Evolutionary conservation across 2,113 vertebrate species (phyloP).

Genomic region (Channa maculata): DNA sequence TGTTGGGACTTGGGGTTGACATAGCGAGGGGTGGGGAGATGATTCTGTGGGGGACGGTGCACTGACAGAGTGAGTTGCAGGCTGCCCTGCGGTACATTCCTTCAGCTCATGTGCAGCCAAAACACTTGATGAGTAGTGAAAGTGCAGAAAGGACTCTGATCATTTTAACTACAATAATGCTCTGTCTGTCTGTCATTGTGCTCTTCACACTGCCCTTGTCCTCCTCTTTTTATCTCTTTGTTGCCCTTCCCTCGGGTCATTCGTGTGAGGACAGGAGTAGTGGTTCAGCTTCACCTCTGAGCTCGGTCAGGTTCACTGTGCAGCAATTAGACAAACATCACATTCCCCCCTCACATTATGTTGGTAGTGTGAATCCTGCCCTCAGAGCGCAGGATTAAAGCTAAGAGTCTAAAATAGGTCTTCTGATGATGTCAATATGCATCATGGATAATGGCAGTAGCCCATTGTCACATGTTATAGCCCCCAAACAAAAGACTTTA

Average conservation of each 20-base stretch:
- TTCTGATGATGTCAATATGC: background rate
- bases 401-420: background rate
- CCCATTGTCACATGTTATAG: background rate
- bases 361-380: constrained; percentile 2
- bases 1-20: constrained; percentile 60
- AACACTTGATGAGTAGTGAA: constrained; percentile 73
- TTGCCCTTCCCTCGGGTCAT: constrained; percentile 56
- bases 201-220: constrained; percentile 22
- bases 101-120: constrained; percentile 67
- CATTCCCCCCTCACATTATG: constrained; percentile 1
- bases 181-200: constrained; percentile 38
- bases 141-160: constrained; percentile 56
- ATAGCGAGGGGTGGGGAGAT: constrained; percentile 20
- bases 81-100: constrained; percentile 79
- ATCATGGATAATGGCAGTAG: too few species aligned
- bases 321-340: constrained; percentile 1
- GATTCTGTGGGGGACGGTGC: constrained; percentile 23
- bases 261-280: constrained; percentile 64
- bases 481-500: too few species aligned
- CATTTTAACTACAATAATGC: constrained; percentile 54
- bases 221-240: constrained; percentile 31
- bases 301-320: constrained; percentile 47
- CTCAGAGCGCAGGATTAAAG: background rate
- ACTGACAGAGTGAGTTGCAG: constrained; percentile 57
- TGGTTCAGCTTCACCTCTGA: constrained; percentile 52